phyloP scores from a whole-genome alignment of 92 coral and sea anemone genomes.

The Parazoanthus darwini region DNA sequence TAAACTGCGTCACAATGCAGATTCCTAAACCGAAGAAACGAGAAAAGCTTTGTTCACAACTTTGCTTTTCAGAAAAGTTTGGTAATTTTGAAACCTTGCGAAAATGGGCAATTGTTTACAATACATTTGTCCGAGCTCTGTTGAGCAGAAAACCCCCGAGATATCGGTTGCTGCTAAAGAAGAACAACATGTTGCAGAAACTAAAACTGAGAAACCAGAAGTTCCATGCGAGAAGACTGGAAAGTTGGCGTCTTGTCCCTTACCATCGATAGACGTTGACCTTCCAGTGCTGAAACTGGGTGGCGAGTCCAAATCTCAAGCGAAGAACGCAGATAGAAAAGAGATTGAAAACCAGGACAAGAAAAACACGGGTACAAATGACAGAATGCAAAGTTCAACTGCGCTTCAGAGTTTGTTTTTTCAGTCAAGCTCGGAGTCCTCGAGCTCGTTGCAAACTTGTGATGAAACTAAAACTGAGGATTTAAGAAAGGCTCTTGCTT shows the following conservation, averaged over 20 bases:
- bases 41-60: not conserved
- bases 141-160: not conserved
- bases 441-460: not conserved
- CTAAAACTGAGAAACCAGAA: not conserved
- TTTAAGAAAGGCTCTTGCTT: not conserved
- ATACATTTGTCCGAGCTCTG: not conserved
- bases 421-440: not conserved
- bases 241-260: not conserved
- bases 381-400: not conserved
- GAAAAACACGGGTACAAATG: too few relatives aligned
- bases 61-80: not conserved
- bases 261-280: not conserved
- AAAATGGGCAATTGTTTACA: not conserved
- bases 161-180: not conserved
- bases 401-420: not conserved
- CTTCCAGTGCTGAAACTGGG: not conserved
- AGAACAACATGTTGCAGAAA: not conserved
- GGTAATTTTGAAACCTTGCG: not conserved
- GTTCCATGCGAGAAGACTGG: not conserved
- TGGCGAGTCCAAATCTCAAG: not conserved
- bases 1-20: not conserved
- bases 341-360: not conserved
- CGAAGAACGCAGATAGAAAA: not conserved
- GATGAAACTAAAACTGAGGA: not conserved
- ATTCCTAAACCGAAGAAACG: not conserved